A percentile compares a stretch with the other conserved stretches of the same genome.
These are phyloP conservation scores for Machimus atricapillus DNA, from an alignment of 2,888 invertebrate species.

Conservation along the genomic window DNA sequence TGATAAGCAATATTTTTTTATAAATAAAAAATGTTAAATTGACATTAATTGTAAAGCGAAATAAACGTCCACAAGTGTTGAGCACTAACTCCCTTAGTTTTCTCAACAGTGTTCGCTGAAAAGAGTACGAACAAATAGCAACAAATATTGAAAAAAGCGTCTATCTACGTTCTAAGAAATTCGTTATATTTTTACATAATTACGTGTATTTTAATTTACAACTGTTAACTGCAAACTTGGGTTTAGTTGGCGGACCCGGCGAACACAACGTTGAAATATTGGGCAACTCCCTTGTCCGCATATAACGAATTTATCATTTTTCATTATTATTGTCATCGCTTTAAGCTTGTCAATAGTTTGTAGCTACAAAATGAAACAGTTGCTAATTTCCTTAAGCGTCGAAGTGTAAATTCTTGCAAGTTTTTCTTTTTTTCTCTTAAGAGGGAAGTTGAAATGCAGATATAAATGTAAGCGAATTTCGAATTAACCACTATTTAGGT, in stretches of 20 bases:
- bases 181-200: background rate
- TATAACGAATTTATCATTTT: conserved; percentile 8
- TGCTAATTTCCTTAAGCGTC: background rate
- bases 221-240: conserved; percentile 22
- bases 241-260: background rate
- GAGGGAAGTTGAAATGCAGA: background rate
- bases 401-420: background rate
- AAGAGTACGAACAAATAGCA: background rate
- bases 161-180: conserved; percentile 17
- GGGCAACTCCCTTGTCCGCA: background rate
- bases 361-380: conserved; percentile 7
- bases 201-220: conserved; percentile 7
- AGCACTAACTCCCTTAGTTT: background rate
- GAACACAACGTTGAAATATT: background rate
- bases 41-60: background rate
- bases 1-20: background rate
- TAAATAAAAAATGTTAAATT: background rate
- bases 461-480: background rate
- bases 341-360: conserved; percentile 1
- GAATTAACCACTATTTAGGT: background rate
- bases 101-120: background rate
- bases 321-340: conserved; percentile 27
- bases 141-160: conserved; percentile 13
- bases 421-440: background rate
- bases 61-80: background rate